phyloP scores from a whole-genome alignment of 2,797 vertebrate genomes.

The Taeniopygia guttata region DNA sequence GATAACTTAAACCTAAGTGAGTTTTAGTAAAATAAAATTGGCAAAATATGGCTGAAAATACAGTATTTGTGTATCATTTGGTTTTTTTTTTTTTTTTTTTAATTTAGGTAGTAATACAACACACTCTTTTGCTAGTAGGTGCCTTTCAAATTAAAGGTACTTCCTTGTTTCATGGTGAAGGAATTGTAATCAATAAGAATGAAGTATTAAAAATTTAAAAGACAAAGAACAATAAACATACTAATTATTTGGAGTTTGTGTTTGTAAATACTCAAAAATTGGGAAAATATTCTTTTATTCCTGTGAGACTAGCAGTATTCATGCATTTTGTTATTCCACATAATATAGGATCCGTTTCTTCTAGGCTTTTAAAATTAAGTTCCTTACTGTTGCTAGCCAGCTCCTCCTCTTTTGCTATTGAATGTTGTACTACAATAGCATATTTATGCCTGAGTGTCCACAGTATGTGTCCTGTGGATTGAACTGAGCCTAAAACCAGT shows the following conservation, averaged over 20 bases:
- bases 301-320: not conserved
- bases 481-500: not conserved
- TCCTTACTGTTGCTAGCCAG: not conserved
- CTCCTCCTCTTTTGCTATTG: not conserved
- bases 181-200: conserved; percentile 23
- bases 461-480: not conserved
- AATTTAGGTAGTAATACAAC: not conserved
- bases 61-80: not conserved
- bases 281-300: not conserved
- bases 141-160: conserved; percentile 31
- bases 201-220: not conserved
- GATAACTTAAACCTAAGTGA: not conserved
- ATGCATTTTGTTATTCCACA: not conserved
- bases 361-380: conserved; percentile 18
- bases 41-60: not conserved
- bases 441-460: not conserved
- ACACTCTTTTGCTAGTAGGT: conserved; percentile 28
- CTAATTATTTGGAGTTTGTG: not conserved
- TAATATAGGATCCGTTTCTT: conserved; percentile 7
- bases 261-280: not conserved
- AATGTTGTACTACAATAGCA: not conserved
- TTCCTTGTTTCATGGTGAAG: not conserved
- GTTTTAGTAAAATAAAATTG: not conserved
- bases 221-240: not conserved
- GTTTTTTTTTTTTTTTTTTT: not conserved